phyloP scores from a whole-genome alignment of 2,888 invertebrate genomes.

The Rhingia rostrata region DNA sequence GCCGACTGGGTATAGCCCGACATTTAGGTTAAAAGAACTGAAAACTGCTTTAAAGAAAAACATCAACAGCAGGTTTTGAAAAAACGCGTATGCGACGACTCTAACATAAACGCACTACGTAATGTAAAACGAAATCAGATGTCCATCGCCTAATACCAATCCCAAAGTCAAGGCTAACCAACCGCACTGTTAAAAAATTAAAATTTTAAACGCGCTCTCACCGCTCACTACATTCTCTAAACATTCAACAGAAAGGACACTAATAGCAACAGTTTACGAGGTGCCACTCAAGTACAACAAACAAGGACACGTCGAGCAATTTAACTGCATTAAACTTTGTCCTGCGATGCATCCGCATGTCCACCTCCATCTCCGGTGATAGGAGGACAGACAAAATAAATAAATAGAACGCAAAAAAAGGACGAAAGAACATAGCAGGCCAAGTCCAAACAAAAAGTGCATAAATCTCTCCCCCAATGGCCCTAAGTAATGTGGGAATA shows the following conservation, averaged over 20 bases:
- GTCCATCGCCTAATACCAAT: too few species aligned
- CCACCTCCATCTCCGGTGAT: slow-evolving; percentile 59
- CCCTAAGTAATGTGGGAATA: slow-evolving; percentile 67
- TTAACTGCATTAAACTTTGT: slow-evolving; percentile 70
- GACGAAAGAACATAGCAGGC: neutral
- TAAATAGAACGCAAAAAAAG: too few species aligned
- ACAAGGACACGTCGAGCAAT: slow-evolving; percentile 60
- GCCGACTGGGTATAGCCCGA: too few species aligned
- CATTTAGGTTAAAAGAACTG: too few species aligned
- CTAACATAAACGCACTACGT: too few species aligned
- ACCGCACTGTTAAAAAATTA: neutral
- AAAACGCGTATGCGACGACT: too few species aligned
- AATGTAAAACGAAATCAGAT: too few species aligned
- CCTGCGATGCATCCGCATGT: slow-evolving; percentile 64
- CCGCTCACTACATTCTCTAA: neutral
- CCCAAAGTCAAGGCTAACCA: neutral
- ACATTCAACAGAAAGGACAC: slow-evolving; percentile 14
- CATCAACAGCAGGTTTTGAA: too few species aligned
- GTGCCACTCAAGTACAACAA: slow-evolving; percentile 60
- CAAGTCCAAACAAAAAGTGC: slow-evolving; percentile 26
- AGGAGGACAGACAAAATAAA: slow-evolving; percentile 21
- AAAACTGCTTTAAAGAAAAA: too few species aligned
- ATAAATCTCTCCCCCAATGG: slow-evolving; percentile 59
- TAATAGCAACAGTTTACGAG: slow-evolving; percentile 60
- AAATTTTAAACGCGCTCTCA: neutral